These are phyloP conservation scores for Meda fulgida DNA, from an alignment of 2,797 vertebrate species.

Conservation along the genomic window DNA sequence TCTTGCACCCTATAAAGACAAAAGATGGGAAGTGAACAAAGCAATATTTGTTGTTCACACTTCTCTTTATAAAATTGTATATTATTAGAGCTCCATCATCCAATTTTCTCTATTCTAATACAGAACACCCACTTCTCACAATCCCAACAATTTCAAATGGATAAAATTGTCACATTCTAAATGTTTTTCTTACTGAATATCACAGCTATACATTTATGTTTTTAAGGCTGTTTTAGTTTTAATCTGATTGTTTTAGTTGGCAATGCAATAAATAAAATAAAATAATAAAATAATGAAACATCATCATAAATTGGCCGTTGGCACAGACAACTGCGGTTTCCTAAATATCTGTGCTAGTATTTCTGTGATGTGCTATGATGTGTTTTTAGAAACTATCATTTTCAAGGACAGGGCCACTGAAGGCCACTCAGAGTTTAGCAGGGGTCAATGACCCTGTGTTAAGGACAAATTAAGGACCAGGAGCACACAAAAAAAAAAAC, in stretches of 20 bases:
- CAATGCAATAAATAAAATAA: neutral
- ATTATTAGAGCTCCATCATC: constrained; percentile 7
- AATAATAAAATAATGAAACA: neutral
- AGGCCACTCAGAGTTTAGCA: neutral
- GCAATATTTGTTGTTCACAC: neutral
- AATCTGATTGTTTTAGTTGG: neutral
- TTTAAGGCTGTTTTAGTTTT: neutral
- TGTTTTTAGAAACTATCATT: neutral
- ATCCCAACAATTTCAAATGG: neutral
- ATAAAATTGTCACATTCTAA: neutral
- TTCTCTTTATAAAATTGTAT: neutral
- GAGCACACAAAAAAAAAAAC: neutral
- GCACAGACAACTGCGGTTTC: neutral
- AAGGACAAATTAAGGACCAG: neutral
- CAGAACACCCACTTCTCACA: neutral
- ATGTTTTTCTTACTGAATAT: neutral
- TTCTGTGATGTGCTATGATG: neutral
- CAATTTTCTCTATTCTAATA: neutral
- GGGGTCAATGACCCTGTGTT: neutral
- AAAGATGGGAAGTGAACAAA: constrained; percentile 2
- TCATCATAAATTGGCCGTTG: neutral
- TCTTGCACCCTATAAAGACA: neutral
- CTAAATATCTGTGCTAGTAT: neutral
- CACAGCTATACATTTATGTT: neutral
- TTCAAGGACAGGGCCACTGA: neutral